Base-by-base conservation (phyloP, 1,140 invertebrate species). In the Drosophila ambigua region DNA sequence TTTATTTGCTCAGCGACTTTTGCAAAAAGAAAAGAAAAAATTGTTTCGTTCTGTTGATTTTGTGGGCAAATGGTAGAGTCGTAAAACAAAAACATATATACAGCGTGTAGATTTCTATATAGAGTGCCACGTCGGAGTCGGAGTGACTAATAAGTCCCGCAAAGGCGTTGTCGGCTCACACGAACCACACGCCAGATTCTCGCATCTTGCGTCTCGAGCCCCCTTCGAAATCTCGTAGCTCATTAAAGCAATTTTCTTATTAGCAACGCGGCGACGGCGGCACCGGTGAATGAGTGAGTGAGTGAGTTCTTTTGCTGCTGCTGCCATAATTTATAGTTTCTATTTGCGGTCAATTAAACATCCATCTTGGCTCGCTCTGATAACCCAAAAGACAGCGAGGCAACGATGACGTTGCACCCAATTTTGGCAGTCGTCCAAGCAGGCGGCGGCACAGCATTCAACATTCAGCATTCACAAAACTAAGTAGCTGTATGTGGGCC, bases 321-420 rank as follows among this genome's bases (percentile, higher is more conserved):
- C 57, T 61, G 55, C 41, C 52, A 76, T 79, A 75, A 79, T 79
- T 80, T 80, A 80, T 79, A 52, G 71, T 61, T 79, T 80, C 66
- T 68, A 76, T 76, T 79, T 80, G 77, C 77, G 77, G 77, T 71
- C 77, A 79, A 80, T 80, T 80, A 80, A 80, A 71, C 65, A 79
- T 75, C 72, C 72, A 80, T 79, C 65, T 67, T 79, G 72, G 59
- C 76, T 64, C 65, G 76, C 74, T 69, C 72, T 76, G 72, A 68
- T 76, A 75, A 53, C 48, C 72, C 53, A 41, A 48, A 66, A 57
- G 15, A 5, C 9, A 39, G 35, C 3, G 35, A 4, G 9, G 11
- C 35, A 39, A 23, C 65, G 52, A 58, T 69, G 67, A 69, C 16
- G 26, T 53, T 58, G 54, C 54, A 26, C 15, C 49, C 65, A 41